phyloP scores from a whole-genome alignment of 2,888 invertebrate species.

The Choristoneura rosaceana region DNA sequence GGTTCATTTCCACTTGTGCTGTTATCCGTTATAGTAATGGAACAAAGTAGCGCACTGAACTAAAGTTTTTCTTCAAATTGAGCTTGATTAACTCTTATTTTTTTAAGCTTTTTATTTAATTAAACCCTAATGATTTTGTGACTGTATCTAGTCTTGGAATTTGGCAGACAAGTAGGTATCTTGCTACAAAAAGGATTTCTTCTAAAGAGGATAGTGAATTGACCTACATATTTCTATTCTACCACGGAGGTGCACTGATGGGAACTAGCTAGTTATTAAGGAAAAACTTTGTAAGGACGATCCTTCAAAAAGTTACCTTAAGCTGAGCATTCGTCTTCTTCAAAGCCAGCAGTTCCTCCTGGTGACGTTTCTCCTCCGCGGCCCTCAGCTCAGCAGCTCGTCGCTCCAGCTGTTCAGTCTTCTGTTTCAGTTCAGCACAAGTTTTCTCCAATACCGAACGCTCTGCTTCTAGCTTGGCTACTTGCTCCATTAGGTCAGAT shows the following conservation, averaged over 20 bases:
- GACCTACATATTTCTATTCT: no score
- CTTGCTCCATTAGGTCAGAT: constrained; percentile 91
- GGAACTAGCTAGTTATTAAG: no score
- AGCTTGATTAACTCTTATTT: no score
- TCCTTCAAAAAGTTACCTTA: constrained; percentile 86
- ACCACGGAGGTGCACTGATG: no score
- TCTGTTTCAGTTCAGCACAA: constrained; percentile 84
- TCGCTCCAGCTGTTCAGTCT: constrained; percentile 93
- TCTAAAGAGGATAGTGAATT: no score
- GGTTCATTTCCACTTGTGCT: no score
- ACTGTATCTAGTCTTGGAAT: background rate
- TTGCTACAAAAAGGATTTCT: background rate
- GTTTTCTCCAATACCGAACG: constrained; percentile 88
- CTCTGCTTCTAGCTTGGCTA: constrained; percentile 88
- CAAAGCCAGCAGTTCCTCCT: constrained; percentile 95
- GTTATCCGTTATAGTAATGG: no score
- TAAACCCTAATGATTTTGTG: no score
- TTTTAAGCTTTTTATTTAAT: no score
- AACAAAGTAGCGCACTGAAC: no score
- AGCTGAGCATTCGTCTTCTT: constrained; percentile 97
- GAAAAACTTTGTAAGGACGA: background rate
- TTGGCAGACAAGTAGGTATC: background rate
- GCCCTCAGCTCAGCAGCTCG: constrained; percentile 92
- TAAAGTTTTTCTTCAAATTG: no score
- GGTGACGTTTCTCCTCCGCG: constrained; percentile 96